Percentiles rank a stretch among this genome's conserved stretches.
These are phyloP conservation scores for Holothuria glaberrima DNA, from an alignment of 35 echinoderm and acorn worm species.

Conservation along the genomic window DNA sequence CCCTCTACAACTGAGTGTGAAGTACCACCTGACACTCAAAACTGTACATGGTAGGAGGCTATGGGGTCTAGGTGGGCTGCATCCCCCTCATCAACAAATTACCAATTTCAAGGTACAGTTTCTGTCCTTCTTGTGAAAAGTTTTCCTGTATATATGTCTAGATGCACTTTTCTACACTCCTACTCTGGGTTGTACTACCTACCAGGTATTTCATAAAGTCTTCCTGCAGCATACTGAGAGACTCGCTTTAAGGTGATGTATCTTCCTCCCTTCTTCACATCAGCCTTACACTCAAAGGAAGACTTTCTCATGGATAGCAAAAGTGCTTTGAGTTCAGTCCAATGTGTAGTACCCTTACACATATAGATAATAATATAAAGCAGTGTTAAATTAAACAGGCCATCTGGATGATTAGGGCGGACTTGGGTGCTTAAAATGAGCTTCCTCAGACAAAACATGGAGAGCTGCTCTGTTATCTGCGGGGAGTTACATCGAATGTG, in stretches of 20 bases:
- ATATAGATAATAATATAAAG: conserved; percentile 43
- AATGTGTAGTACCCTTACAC: conserved; percentile 49
- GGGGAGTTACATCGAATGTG: conserved; percentile 36
- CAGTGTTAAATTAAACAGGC: conserved; percentile 39
- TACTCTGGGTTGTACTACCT: no score
- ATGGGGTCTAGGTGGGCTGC: no score
- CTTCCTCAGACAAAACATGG: conserved; percentile 59
- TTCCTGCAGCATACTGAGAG: conserved; percentile 17
- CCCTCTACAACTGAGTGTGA: no score
- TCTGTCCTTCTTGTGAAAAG: neutral
- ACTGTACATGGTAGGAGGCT: no score
- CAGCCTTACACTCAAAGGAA: conserved; percentile 34
- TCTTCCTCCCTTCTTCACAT: neutral
- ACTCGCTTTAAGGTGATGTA: conserved; percentile 32
- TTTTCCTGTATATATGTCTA: neutral
- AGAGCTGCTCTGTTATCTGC: conserved; percentile 48
- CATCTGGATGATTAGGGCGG: conserved; percentile 16
- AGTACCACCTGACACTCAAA: no score
- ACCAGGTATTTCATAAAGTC: conserved; percentile 40
- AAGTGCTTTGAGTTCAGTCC: conserved; percentile 36
- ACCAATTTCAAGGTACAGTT: no score
- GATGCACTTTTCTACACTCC: neutral
- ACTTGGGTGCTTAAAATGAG: neutral
- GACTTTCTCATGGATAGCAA: conserved; percentile 45
- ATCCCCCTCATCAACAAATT: no score